Evolutionary conservation across 2,113 vertebrate species (phyloP), one percentile per base, ranked within the genome.

Genomic region (Ptilorrhoa leucosticta): DNA sequence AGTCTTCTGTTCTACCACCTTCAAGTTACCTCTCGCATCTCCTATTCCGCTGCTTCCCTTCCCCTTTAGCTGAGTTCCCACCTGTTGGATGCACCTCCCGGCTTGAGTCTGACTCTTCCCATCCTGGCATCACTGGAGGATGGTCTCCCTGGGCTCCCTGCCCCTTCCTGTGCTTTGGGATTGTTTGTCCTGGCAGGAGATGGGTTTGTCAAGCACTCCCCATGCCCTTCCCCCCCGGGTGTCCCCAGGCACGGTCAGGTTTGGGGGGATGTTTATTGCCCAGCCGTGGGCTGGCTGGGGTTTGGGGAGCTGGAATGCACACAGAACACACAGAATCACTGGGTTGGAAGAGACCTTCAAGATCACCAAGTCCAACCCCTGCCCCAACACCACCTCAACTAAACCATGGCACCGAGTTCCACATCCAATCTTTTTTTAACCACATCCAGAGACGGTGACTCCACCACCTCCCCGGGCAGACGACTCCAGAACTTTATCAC

Each of bases 231-330:
- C 48, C 26, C 27, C 21, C 33, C 2, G 37, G 10, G 12, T 64
- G 17, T 16, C 15, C 35, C 21, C 58, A 33, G 47, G 11, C 15
- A 44, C 5, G 1, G 16, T 3, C 35, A 68, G 39, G 7, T 28
- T 42, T 60, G 76, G 30, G 21, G 30, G 45, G 28, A 17, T 2
- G 2, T 11, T 35, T 45, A 20, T 26, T 91, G 31, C n/a, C 76
- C 56, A 57, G 30, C 23, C 4, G 1, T 7, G 11, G 8, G 10
- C 26, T 66, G 42, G 51, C 6, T 1, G 0, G 57, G 9, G 12
- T 57, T 37, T 70, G 72, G 65, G 60, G 53, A 81, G 45, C 17
- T 51, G 44, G 69, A 53, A n/a, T 28, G 20, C 5, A 31, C 44
- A n/a, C n/a, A n/a, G n/a, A n/a, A n/a, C n/a, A n/a, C n/a, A n/a